phyloP scores from a whole-genome alignment of 2,797 vertebrate species.

The Uromys caudimaculatus region DNA sequence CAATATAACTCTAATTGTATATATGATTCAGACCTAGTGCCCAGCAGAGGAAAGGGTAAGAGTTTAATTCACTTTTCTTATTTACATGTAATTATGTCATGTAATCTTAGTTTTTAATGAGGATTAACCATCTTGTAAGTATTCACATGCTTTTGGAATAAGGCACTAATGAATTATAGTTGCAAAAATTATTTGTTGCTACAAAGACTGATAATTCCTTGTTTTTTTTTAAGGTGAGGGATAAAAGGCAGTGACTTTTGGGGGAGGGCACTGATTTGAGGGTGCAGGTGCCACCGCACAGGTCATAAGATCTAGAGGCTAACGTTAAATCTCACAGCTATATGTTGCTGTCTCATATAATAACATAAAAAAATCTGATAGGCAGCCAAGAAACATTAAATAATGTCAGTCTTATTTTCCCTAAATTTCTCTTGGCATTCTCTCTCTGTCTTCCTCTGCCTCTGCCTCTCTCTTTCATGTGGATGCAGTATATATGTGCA shows the following conservation, averaged over 20 bases:
- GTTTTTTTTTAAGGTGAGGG: constrained; percentile 70
- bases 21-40: constrained; percentile 88
- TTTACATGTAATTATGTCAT: constrained; percentile 91
- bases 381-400: constrained; percentile 73
- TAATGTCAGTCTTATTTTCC: constrained; percentile 71
- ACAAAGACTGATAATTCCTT: constrained; percentile 83
- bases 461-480: background rate
- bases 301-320: constrained; percentile 68
- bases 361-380: constrained; percentile 60
- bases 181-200: constrained; percentile 86
- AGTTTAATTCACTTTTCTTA: constrained; percentile 91
- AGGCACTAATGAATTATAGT: constrained; percentile 88
- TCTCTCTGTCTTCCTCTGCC: background rate
- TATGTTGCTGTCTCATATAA: constrained; percentile 50
- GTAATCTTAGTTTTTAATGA: constrained; percentile 91
- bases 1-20: constrained; percentile 90
- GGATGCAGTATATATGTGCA: background rate
- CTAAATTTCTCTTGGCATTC: background rate
- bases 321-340: constrained; percentile 69
- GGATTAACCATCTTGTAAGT: constrained; percentile 90
- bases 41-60: constrained; percentile 87
- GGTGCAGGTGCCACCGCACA: constrained; percentile 36
- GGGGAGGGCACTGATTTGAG: constrained; percentile 69
- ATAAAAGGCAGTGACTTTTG: constrained; percentile 76
- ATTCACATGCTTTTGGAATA: constrained; percentile 90